Evolutionary conservation across 2,113 vertebrate genomes (phyloP), one percentile per base, ranked within the genome.

Genomic region (Daubentonia madagascariensis): DNA sequence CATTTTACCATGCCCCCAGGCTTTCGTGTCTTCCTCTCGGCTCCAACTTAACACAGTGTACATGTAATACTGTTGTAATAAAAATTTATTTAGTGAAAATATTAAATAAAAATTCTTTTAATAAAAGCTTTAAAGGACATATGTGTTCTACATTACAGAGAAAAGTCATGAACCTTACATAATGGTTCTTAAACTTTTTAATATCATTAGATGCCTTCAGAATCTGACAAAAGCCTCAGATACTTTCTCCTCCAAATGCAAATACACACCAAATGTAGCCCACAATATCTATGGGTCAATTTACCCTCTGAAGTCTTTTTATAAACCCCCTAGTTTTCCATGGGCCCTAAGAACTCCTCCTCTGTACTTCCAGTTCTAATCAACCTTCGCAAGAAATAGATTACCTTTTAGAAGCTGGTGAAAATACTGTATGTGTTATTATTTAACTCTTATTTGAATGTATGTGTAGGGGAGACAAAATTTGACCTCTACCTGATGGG

Each of bases 121-220:
- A 87, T 91, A 30, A 94, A 75, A 87, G 6, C 18, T 94, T 85
- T 63, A 96, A 78, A 76, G 85, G 84, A 61, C 12, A 75, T 68
- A 35, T 3, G 14, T 89, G 17, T 59, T 85, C 37, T n/a, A 32
- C 20, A 70, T 80, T 10, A 81, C 43, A 75, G 54, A 86, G 48
- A 50, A 83, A 80, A 93, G 40, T 54, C 45, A 30, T 48, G 16
- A 11, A 61, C n/a, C 61, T 65, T 89, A 57, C 0, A 7, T 79
- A 81, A 61, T 43, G 10, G 43, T 54, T 84, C 61, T 68, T 91
- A 73, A 94, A 79, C 11, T 61, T 75, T 79, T 83, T 91, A 9
- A 76, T 73, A 79, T 72, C 37, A 52, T 63, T 50, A 72, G 12
- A 79, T 79, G 52, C 28, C 86, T 79, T 73, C 54, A 75, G 54